phyloP scores from a whole-genome alignment of 2,797 vertebrate genomes.

The Scomberomorus guttatus region DNA sequence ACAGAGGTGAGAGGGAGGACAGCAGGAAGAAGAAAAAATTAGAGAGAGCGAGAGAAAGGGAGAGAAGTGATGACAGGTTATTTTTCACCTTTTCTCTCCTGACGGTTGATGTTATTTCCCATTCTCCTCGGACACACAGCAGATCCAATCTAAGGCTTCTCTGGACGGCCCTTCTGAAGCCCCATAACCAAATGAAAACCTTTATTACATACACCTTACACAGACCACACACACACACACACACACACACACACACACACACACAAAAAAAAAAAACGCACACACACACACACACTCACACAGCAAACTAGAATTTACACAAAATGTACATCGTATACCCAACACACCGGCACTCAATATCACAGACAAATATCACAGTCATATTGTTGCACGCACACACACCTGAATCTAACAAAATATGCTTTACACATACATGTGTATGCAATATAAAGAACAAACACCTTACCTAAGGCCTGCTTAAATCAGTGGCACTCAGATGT shows the following conservation, averaged over 20 bases:
- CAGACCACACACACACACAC: slow-evolving; percentile 25
- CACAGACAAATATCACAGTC: slow-evolving; percentile 19
- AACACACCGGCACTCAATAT: background rate
- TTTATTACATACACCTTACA: slow-evolving; percentile 80
- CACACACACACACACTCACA: slow-evolving; percentile 4
- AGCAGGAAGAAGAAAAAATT: slow-evolving; percentile 19
- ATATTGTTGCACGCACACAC: slow-evolving; percentile 5
- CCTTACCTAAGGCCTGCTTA: background rate
- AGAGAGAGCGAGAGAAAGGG: slow-evolving; percentile 34
- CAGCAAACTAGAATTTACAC: background rate
- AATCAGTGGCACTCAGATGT: background rate
- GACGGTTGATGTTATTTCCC: slow-evolving; percentile 84
- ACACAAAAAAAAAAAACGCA: slow-evolving; percentile 7
- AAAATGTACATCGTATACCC: background rate
- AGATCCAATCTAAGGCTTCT: slow-evolving; percentile 86
- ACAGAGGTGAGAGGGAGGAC: slow-evolving; percentile 64
- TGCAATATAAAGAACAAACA: background rate
- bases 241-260: slow-evolving; percentile 10
- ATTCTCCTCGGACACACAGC: slow-evolving; percentile 80
- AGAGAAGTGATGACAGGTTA: slow-evolving; percentile 88
- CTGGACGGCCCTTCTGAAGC: slow-evolving; percentile 81
- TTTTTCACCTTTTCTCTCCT: slow-evolving; percentile 88
- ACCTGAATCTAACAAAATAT: background rate
- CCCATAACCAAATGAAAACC: slow-evolving; percentile 86
- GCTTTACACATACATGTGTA: background rate